Percentiles rank a stretch among this genome's conserved stretches.
Conservation (phyloP, 1,140 invertebrate genomes). For the Diabrotica virgifera region DNA sequence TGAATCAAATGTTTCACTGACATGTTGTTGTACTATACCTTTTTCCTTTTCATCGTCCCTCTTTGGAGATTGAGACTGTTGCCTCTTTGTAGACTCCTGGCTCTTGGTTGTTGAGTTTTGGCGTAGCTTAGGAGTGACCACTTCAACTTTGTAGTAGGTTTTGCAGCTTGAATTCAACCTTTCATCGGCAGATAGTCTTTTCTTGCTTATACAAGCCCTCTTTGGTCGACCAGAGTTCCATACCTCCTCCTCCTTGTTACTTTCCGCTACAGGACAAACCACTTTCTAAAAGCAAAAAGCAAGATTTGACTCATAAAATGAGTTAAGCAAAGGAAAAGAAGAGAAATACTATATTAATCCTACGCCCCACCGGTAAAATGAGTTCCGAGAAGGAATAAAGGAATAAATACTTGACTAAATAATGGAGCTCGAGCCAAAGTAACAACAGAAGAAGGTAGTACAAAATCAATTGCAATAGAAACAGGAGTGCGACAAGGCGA, state of each 20-base stretch:
- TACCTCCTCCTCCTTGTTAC: conserved; percentile 31
- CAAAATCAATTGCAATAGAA: no score
- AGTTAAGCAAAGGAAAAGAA: not conserved
- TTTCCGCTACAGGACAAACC: conserved; percentile 24
- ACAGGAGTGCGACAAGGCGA: no score
- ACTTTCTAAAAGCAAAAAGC: conserved; percentile 33
- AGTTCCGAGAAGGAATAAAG: no score
- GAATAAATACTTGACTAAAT: no score
- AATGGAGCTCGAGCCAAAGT: no score
- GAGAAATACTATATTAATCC: no score
- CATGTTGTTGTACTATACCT: conserved; percentile 27
- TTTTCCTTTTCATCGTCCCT: conserved; percentile 38
- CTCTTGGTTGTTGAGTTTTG: conserved; percentile 52
- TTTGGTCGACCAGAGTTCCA: conserved; percentile 46
- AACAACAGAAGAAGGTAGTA: no score
- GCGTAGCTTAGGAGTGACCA: conserved; percentile 64
- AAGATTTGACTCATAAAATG: no score
- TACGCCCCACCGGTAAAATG: no score
- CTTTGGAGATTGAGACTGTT: conserved; percentile 23
- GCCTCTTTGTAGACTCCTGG: conserved; percentile 25
- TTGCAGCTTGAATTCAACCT: conserved; percentile 59
- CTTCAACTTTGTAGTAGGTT: conserved; percentile 72
- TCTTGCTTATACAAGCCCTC: conserved; percentile 48
- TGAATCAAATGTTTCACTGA: no score
- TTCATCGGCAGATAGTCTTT: conserved; percentile 56